Evolutionary conservation across 2,797 vertebrate genomes (phyloP), one percentile per base, ranked within the genome.

Genomic region (Moxostoma hubbsi): DNA sequence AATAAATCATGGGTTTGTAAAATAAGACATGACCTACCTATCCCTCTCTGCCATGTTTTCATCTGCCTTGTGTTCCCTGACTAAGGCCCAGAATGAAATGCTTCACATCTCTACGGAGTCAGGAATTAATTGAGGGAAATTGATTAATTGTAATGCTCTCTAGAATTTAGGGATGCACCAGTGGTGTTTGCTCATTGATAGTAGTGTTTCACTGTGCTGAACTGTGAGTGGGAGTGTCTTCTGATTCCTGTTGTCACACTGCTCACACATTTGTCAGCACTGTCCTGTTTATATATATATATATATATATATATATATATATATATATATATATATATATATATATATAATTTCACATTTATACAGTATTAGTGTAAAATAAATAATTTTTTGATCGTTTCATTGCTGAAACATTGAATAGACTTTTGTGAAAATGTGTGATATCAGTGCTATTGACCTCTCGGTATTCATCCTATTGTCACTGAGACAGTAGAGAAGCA

Each of bases 281-380:
- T 64, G 61, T 65, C 61, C 49, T 75, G 73, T 75, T 75, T 64
- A 24, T 24, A 24, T 65, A 53, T 53, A 43, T 54, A n/a, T n/a
- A n/a, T n/a, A n/a, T n/a, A n/a, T n/a, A n/a, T n/a, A n/a, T n/a
- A n/a, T n/a, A n/a, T n/a, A n/a, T n/a, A n/a, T n/a, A n/a, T n/a
- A n/a, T n/a, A n/a, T n/a, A n/a, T n/a, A n/a, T n/a, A n/a, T n/a
- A n/a, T n/a, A n/a, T n/a, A n/a, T n/a, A n/a, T n/a, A n/a, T n/a
- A n/a, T n/a, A n/a, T n/a, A n/a, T n/a, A n/a, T n/a, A n/a, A n/a
- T n/a, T n/a, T n/a, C 12, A 9, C 5, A 4, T 53, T 5, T 5
- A 11, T 12, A 24, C 24, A 24, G 24, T 24, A 24, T 24, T 24
- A 24, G 1, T 24, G 24, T 3, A 24, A 24, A 2, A 24, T 3